Base-by-base conservation (phyloP, 2,797 vertebrate species). In the Phataginus tricuspis region DNA sequence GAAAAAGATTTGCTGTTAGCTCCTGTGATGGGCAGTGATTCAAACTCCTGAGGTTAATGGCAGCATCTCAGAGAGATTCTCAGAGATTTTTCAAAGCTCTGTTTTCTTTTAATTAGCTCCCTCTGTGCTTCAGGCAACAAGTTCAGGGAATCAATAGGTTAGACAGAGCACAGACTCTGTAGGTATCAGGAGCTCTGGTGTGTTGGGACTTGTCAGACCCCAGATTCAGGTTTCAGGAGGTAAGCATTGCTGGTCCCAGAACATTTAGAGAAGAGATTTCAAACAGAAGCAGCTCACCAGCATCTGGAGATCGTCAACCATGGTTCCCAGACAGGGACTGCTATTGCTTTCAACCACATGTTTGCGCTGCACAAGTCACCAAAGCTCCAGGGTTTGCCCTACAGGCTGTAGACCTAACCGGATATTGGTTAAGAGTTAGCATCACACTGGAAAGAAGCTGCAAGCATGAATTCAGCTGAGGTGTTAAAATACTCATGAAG, bases 21-120 rank as follows among this genome's bases (percentile, higher is more conserved):
- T 96, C 64, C 95, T 64, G 9, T 31, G 55, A 31, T 86, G 90
- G 87, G 83, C 94, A 95, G 49, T 66, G 92, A 94, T 95, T 97
- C 96, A 97, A 97, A 97, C 96, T 97, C 94, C 91, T 3, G 11
- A 97, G 96, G 94, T 97, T 95, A 96, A 93, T 92, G 84, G 97
- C 89, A 95, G 90, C 37, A 68, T 96, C 96, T 96, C 94, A 88
- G 93, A 97, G 75, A 97, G 75, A 93, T 80, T 94, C 86, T 68
- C 18, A 25, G 91, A 96, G 96, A 94, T 87, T 94, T 94, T 97
- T 97, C 91, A 95, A 97, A 97, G 86, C 80, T 96, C 95, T 49
- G 45, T 93, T 97, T 97, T 97, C 96, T 96, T 97, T 97, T 97
- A 97, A 97, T 97, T 97, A 97, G 92, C 31, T 97, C 84, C 42